Base-by-base conservation (phyloP, 2,797 vertebrate genomes). In the Lutjanus argentimaculatus region DNA sequence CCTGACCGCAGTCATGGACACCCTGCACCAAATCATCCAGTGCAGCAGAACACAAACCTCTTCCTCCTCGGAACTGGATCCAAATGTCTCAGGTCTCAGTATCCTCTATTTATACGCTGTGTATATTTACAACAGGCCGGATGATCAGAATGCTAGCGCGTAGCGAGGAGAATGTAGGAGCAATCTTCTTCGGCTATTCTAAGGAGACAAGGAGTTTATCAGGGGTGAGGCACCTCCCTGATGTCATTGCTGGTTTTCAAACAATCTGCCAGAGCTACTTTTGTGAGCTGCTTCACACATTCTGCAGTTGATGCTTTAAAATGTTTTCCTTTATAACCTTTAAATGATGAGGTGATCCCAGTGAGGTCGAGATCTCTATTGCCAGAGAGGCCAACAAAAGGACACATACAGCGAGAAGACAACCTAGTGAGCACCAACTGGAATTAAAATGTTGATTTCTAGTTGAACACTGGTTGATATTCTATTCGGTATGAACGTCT, bases 51-150 rank as follows among this genome's bases (percentile, higher is more conserved):
- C 88, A 92, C 89, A 92, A 93, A 91, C 89, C 91, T 93, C 87
- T 88, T 85, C 90, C 77, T 88, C 85, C 79, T 77, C 76, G 90
- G 93, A 94, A 91, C 86, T 84, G 88, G 88, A 96, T 95, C 90
- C 88, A 93, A 91, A 92, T 89, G 94, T 92, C 94, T 94, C 90
- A 79, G 91, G 94, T 95, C 94, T 94, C 89, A 90, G 92, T 92
- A 88, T 95, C 91, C 92, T 91, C 95, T 95, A 96, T 96, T 95
- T 95, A 95, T 96, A 96, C 46, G 85, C 85, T 89, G 84, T 84
- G 87, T 94, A 93, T 96, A 95, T 96, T 95, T 96, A 94, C 95
- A 93, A 90, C 89, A 43, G 79, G 71, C 69, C 56, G 56, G 74
- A 95, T 95, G 92, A 93, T 92, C 92, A 81, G 92, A 90, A 95